Evolutionary conservation across 2,797 vertebrate species (phyloP).

Genomic region (Manis javanica): DNA sequence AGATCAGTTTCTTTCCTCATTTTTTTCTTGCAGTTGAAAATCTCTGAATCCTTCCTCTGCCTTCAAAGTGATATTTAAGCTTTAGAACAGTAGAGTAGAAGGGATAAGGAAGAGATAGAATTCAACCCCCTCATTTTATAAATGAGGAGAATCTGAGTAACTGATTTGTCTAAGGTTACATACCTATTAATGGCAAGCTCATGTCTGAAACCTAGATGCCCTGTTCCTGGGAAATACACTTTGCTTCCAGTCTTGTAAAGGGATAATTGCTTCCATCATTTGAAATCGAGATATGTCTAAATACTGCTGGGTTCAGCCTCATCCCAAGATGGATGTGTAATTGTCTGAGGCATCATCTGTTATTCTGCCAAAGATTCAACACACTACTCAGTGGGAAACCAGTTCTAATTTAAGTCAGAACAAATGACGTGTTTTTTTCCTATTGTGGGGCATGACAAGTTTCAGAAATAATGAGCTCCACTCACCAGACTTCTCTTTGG

Average conservation of each 20-base stretch:
- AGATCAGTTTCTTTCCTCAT: not conserved
- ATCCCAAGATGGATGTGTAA: slow-evolving; percentile 33
- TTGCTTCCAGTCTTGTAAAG: not conserved
- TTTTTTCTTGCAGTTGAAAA: not conserved
- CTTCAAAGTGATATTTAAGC: not conserved
- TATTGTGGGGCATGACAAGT: slow-evolving; percentile 44
- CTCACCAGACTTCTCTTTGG: slow-evolving; percentile 73
- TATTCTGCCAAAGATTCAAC: slow-evolving; percentile 66
- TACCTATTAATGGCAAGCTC: not conserved
- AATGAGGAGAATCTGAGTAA: slow-evolving; percentile 1
- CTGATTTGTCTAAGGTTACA: slow-evolving; percentile 18
- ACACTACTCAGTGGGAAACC: slow-evolving; percentile 55
- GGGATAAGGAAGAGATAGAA: not conserved
- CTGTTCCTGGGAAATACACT: not conserved
- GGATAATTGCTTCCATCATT: slow-evolving; percentile 42
- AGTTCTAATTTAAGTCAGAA: slow-evolving; percentile 68
- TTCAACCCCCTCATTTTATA: not conserved
- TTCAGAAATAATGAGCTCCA: slow-evolving; percentile 82
- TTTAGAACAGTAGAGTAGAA: not conserved
- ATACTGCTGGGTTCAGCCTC: slow-evolving; percentile 41
- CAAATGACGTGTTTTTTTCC: slow-evolving; percentile 48
- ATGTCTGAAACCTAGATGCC: not conserved
- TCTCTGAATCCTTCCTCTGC: not conserved
- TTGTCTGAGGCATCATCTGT: slow-evolving; percentile 61
- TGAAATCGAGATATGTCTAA: slow-evolving; percentile 49